Conservation (phyloP, 2,113 vertebrate species). For the Hyperopisus bebe region DNA sequence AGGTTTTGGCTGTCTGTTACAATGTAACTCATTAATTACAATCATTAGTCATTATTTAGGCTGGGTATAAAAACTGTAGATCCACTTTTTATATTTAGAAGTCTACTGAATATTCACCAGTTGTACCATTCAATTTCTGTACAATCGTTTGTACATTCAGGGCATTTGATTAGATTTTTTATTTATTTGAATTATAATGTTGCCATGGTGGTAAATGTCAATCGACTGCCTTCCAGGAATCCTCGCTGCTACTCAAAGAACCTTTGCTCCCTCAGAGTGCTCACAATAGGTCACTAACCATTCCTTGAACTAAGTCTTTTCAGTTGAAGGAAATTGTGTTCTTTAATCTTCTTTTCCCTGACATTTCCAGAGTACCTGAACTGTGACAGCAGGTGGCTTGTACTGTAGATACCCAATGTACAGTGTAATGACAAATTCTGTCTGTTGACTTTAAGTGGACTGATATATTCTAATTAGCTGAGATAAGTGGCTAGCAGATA, state of each 20-base stretch:
- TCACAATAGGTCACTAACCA: constrained; percentile 1
- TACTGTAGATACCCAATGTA: not conserved
- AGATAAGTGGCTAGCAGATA: not conserved
- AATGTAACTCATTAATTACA: not conserved
- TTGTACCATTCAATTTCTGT: not conserved
- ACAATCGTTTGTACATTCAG: not conserved
- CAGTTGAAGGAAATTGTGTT: not conserved
- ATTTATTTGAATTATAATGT: not conserved
- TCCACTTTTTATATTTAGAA: not conserved
- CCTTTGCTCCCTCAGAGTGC: not conserved
- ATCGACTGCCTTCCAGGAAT: not conserved
- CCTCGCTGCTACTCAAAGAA: not conserved
- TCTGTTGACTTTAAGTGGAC: not conserved
- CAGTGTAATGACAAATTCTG: not conserved
- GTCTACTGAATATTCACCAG: not conserved
- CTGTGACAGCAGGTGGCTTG: not conserved
- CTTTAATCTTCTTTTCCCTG: not conserved
- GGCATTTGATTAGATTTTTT: not conserved
- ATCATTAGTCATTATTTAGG: not conserved
- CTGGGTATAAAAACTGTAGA: not conserved
- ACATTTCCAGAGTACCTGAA: not conserved
- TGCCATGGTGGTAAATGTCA: constrained; percentile 9
- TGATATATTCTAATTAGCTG: not conserved
- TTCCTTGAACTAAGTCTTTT: not conserved
- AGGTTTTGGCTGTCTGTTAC: not conserved